Evolutionary conservation across 2,888 invertebrate genomes (phyloP).

Genomic region (Rhyacophila evoluta): DNA sequence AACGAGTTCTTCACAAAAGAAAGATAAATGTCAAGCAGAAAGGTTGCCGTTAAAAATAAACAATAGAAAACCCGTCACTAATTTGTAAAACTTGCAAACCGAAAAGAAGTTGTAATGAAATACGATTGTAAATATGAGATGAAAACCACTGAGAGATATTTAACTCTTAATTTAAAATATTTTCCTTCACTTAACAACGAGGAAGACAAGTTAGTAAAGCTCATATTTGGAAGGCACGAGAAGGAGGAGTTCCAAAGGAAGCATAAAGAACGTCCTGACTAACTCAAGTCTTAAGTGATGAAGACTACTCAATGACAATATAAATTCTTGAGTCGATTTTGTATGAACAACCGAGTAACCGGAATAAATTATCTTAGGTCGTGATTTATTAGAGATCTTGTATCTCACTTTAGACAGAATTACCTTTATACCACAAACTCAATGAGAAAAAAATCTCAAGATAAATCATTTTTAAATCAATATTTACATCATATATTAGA

Average conservation of each 20-base stretch:
- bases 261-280: not conserved
- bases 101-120: conserved; percentile 42
- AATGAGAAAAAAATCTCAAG: no score
- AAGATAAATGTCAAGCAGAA: conserved; percentile 28
- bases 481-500: no score
- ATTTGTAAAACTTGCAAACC: conserved; percentile 44
- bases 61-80: conserved; percentile 29
- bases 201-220: conserved; percentile 7
- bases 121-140: conserved; percentile 40
- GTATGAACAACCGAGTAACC: not conserved
- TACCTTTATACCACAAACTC: no score
- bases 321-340: not conserved
- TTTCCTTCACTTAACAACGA: conserved; percentile 37
- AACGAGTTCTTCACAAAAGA: conserved; percentile 36
- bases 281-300: not conserved
- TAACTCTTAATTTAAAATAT: conserved; percentile 52
- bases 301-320: not conserved
- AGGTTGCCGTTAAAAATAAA: conserved; percentile 34
- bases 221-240: conserved; percentile 20
- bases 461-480: no score
- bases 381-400: no score
- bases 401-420: no score
- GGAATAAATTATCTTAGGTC: not conserved
- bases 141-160: conserved; percentile 45
- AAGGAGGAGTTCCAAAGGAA: not conserved